Conservation (phyloP, 1,140 invertebrate genomes). For the Tachypleus tridentatus region DNA sequence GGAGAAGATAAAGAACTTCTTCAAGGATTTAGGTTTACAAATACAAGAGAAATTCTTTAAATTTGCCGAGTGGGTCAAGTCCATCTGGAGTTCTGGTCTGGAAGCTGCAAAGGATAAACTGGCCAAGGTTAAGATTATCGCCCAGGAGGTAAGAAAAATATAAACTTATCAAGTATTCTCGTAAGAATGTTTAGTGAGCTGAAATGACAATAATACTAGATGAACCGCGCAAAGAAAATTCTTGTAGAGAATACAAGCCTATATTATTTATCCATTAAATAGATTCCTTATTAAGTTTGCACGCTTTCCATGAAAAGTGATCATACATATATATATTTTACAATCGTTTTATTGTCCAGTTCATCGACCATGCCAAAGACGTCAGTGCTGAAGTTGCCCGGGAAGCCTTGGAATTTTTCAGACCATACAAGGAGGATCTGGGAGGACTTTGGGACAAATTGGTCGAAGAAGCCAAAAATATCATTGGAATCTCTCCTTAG, state of each 20-base stretch:
- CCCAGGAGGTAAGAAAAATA: constrained; percentile 9
- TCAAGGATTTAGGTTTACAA: constrained; percentile 15
- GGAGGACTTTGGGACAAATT: constrained; percentile 14
- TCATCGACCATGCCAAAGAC: constrained; percentile 15
- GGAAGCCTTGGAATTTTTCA: constrained; percentile 17
- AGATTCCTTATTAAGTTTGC: too few relatives aligned
- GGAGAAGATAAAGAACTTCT: constrained; percentile 17
- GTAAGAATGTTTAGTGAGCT: too few relatives aligned
- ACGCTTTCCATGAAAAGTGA: too few relatives aligned
- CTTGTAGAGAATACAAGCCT: too few relatives aligned
- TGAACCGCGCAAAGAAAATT: too few relatives aligned
- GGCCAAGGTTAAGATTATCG: constrained; percentile 14
- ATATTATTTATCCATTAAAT: too few relatives aligned
- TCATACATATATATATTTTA: not conserved
- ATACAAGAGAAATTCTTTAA: constrained; percentile 16
- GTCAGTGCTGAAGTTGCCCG: constrained; percentile 14
- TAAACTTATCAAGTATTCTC: too few relatives aligned
- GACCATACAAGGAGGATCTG: constrained; percentile 18
- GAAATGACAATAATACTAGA: too few relatives aligned
- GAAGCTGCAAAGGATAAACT: constrained; percentile 14
- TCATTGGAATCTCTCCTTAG: constrained; percentile 4
- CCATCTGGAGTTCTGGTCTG: constrained; percentile 7
- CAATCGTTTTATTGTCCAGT: constrained; percentile 7
- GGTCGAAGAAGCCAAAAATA: constrained; percentile 9
- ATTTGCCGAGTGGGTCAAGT: constrained; percentile 18